These are phyloP conservation scores for Coenonympha glycerion DNA, from an alignment of 2,888 invertebrate species.

Conservation along the genomic window DNA sequence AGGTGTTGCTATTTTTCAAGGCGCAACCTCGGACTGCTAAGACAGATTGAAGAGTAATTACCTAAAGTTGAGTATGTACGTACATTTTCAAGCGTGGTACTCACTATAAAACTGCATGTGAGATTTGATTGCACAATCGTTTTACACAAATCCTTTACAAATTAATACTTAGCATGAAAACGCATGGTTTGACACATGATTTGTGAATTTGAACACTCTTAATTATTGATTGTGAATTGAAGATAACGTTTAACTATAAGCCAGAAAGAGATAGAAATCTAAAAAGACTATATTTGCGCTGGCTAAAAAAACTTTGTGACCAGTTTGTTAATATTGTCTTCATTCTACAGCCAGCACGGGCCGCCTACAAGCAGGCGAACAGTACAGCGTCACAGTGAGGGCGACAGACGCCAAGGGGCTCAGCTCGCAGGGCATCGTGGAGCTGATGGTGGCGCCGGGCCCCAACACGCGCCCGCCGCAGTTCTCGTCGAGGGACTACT, in stretches of 20 bases:
- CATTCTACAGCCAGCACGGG: constrained; percentile 84
- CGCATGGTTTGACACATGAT: not conserved
- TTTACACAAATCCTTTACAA: not conserved
- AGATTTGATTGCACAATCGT: not conserved
- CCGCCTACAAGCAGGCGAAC: constrained; percentile 88
- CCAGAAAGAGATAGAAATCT: no score
- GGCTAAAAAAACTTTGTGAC: no score
- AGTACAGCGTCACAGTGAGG: constrained; percentile 90
- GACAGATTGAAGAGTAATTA: not conserved
- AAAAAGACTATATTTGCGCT: no score
- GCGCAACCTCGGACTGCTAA: not conserved
- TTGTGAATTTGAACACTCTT: not conserved
- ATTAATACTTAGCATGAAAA: not conserved
- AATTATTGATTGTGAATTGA: no score
- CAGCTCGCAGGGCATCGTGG: constrained; percentile 89
- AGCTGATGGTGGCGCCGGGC: constrained; percentile 88
- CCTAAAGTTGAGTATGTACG: not conserved
- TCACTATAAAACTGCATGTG: not conserved
- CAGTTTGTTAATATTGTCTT: no score
- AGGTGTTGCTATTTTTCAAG: not conserved
- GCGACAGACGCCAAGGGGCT: constrained; percentile 88
- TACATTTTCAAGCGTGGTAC: not conserved
- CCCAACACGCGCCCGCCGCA: constrained; percentile 88
- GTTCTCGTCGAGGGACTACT: constrained; percentile 88
- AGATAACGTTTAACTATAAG: no score